Base-by-base conservation (phyloP, 1,140 invertebrate genomes). In the Euschistus heros region DNA sequence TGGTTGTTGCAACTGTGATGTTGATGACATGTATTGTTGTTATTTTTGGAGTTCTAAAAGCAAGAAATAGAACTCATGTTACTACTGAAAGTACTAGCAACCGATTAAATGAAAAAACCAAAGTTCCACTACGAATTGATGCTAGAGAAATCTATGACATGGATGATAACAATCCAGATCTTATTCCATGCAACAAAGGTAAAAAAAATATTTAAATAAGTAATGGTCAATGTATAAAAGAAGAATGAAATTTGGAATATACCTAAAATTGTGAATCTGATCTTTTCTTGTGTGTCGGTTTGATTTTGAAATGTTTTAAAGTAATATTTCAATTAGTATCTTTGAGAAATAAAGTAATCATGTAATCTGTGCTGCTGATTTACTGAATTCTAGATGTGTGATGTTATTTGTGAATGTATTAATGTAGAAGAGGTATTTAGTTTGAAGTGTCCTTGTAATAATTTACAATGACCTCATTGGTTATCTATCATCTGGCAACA, bases 171-270 rank as follows among this genome's bases (percentile, higher is more conserved):
- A 91, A 91, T 77, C 88, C 89, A 2, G 89, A 92, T 74, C 84
- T 92, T 59, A 86, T 92, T 65, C 89, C 89, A 7, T 83, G 86
- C 72, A 90, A 88, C 76, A 90, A 91, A 87, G 88, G 89, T 91
- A 80, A 79, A 76, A 55, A 61, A 26, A 26, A 26, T 61, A 8
- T 24, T 26, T 7, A 24, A 24, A 30, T 33, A 10, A 7, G 7
- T 26, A 15, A 27, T 13, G 10, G 13, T 24, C 13, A 61, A 13
- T 30, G 30, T 14, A 14, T 33, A 30, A 13, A 7, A 7, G 6
- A 30, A 13, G 59, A 61, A 30, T 13, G 8, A 14, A 8, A 8
- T 61, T 24, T 15, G 13, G 30, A 24, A 30, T 26, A 15, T 30
- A 24, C 14, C 15, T 22, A 14, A 14, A n/a, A n/a, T n/a, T n/a